phyloP scores from a whole-genome alignment of 64 coral and sea anemone genomes.

The Montipora capricornis region DNA sequence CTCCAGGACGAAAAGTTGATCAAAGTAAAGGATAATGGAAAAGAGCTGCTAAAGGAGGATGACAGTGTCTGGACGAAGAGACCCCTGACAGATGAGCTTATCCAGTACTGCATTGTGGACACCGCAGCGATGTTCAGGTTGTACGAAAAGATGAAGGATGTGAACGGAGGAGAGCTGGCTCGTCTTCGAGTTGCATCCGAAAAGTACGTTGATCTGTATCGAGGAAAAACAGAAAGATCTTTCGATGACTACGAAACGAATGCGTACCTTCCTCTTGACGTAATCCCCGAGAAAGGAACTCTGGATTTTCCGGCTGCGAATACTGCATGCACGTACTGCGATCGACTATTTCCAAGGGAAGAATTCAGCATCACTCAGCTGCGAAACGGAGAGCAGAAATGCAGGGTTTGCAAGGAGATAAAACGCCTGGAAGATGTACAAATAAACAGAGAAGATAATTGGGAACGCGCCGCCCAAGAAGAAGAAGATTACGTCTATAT shows the following conservation, averaged over 20 bases:
- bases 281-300: constrained; percentile 48
- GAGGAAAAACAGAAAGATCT: not conserved
- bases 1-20: constrained; percentile 48
- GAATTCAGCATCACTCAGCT: constrained; percentile 39
- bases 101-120: constrained; percentile 66
- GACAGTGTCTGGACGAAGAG: constrained; percentile 35
- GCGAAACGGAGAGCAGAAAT: constrained; percentile 30
- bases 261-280: constrained; percentile 29
- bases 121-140: constrained; percentile 59
- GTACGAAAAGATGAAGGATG: constrained; percentile 56
- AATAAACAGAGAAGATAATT: constrained; percentile 17
- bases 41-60: constrained; percentile 1
- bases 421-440: constrained; percentile 31
- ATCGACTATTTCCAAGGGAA: not conserved
- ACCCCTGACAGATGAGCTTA: constrained; percentile 26
- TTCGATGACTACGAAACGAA: not conserved
- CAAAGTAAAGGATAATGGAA: constrained; percentile 51
- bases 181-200: constrained; percentile 9
- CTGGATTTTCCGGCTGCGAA: not conserved
- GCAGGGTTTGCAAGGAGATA: constrained; percentile 48
- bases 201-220: not conserved
- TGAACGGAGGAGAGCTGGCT: constrained; percentile 23
- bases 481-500: not conserved
- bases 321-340: not conserved
- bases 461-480: not conserved